Evolutionary conservation across 1,140 invertebrate genomes (phyloP), one percentile per base, ranked within the genome.

Genomic region (Drosophila nebulosa): DNA sequence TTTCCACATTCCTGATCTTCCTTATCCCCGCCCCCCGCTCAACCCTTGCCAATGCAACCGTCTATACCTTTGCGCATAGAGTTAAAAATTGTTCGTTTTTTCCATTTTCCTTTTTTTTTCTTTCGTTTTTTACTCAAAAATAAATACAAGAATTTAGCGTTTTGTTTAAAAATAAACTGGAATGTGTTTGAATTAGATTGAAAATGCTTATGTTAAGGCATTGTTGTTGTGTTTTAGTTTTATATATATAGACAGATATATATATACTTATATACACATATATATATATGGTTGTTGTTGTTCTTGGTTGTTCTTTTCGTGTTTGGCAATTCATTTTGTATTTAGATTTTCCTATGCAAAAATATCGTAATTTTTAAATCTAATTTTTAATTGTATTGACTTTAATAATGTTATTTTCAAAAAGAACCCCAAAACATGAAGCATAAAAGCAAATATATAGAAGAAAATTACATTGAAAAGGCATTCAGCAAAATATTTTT

Each of bases 111-210:
- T 64, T 63, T 64, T 80, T 71, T 61, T 53, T 64, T 74, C 74
- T 42, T 22, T 60, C n/a, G n/a, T 65, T 67, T 50, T 36, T 39
- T 56, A 26, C 24, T 69, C 80, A 64, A 76, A 88, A 88, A 88
- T 88, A 88, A 79, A 77, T 83, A 24, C 51, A 89, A 79, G 79
- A 89, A 88, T 88, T 73, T 88, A 71, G 83, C 79, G 79, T 79
- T 66, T 73, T 76, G 72, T 70, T 88, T 79, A 89, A 79, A 88
- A 88, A 89, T 89, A 88, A 88, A 88, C 72, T 89, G 83, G 83
- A 89, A 88, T 88, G 83, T 79, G 73, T 79, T 78, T 73, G 71
- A 83, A 88, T 88, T 83, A 79, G 83, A 78, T 73, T 62, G 74
- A 60, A 79, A 79, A 72, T 66, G 69, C 66, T 52, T 63, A 71